Evolutionary conservation across 2,888 invertebrate species (phyloP), one percentile per base, ranked within the genome.

Genomic region (Hoplodrina ambigua): DNA sequence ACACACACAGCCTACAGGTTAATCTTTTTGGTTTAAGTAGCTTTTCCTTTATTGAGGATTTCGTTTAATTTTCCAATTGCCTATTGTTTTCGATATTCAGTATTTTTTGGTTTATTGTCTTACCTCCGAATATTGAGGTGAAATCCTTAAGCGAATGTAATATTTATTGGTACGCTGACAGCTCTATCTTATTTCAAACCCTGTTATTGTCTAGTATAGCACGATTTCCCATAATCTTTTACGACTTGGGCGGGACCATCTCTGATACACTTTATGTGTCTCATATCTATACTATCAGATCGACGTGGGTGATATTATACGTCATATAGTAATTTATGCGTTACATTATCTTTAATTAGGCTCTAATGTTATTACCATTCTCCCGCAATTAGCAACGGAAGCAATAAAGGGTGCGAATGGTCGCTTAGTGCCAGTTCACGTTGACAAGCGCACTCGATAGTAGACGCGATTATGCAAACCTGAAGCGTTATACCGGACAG

Each of bases 301-400:
- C 64, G 41, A 61, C 57, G 67, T 68, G 78, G 72, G 61, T 58
- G 54, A 61, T 78, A 77, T 64, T 58, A 20, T 53, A 25, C 25
- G 11, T 52, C 15, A 46, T 25, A 58, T 30, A 52, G 20, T 57
- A 54, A 54, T 67, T 54, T 72, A 77, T 44, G 25, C 37, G 37
- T 20, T 44, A 54, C 33, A 64, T 77, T 72, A 55, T 52, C 20
- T 59, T 68, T 65, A 78, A 78, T 69, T 69, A 55, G 61, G 52
- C 15, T 54, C 19, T 61, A 65, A 71, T 67, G 25, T 49, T 52
- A 49, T 52, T 65, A 59, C 63, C 41, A 60, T 61, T 65, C 59
- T 46, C 49, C 13, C 44, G 59, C 66, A 73, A 69, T 81, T 65
- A 79, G 57, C 62, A 66, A 60, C 71, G 71, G 79, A 76, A 71